Evolutionary conservation across 2,113 vertebrate genomes (phyloP).

Genomic region (Corythornis vintsioides): DNA sequence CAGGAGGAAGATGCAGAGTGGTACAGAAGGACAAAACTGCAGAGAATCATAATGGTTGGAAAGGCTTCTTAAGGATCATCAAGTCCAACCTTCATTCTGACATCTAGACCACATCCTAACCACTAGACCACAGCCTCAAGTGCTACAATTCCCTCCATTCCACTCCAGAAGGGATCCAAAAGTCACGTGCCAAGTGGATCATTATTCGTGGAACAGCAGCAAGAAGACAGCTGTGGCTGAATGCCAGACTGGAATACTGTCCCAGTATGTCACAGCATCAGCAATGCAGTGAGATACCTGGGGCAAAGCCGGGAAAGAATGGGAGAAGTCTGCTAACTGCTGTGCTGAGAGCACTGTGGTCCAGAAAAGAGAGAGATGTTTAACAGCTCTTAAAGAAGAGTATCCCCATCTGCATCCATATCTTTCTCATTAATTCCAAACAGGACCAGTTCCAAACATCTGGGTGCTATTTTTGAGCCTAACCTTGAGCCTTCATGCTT

Average conservation of each 20-base stretch:
- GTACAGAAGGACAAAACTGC: not conserved
- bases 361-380: not conserved
- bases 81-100: too few relatives aligned
- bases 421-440: not conserved
- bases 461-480: not conserved
- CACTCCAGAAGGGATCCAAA: not conserved
- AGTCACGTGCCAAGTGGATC: not conserved
- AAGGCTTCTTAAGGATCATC: too few relatives aligned
- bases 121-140: too few relatives aligned
- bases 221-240: not conserved
- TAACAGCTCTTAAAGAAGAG: not conserved
- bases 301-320: not conserved
- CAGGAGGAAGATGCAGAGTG: not conserved
- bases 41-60: too few relatives aligned
- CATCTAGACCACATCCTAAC: too few relatives aligned
- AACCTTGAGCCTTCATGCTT: not conserved
- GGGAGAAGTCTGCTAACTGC: not conserved
- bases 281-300: not conserved
- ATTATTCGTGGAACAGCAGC: not conserved
- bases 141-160: not conserved
- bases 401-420: not conserved
- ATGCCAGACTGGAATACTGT: not conserved
- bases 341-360: accelerated
- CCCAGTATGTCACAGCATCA: not conserved
- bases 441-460: not conserved